Evolutionary conservation across 2,797 vertebrate species (phyloP).

Genomic region (Pseudochirops cupreus): DNA sequence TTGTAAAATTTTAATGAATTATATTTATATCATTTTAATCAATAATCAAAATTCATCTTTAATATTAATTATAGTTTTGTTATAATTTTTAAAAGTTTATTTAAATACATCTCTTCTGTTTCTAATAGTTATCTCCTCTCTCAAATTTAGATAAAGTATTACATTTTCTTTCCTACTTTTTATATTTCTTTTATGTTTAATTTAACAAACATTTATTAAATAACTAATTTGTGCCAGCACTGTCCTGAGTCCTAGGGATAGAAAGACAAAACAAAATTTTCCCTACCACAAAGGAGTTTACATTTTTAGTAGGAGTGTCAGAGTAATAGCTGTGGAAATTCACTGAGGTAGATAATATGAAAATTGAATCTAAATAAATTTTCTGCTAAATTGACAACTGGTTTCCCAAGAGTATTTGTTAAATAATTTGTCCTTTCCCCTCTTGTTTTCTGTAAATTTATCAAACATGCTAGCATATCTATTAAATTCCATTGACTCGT

Average conservation of each 20-base stretch:
- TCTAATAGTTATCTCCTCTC: background rate
- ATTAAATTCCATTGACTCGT: background rate
- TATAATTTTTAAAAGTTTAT: background rate
- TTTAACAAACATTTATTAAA: background rate
- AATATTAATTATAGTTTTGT: background rate
- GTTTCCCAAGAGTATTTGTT: background rate
- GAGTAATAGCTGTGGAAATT: background rate
- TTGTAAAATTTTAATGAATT: background rate
- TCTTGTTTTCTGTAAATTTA: background rate
- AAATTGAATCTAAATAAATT: background rate
- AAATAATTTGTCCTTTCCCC: background rate
- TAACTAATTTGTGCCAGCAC: background rate
- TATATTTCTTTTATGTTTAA: background rate
- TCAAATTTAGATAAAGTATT: background rate
- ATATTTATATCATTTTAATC: background rate
- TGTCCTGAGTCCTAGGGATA: background rate
- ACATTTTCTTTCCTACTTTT: background rate
- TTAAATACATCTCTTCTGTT: background rate
- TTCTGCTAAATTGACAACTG: background rate
- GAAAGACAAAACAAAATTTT: background rate
- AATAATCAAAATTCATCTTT: background rate
- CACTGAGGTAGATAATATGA: background rate
- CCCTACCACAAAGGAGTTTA: background rate
- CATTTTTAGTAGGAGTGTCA: background rate
- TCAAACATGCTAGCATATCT: background rate